Base-by-base conservation (phyloP, 2,888 invertebrate species). In the Machimus atricapillus region DNA sequence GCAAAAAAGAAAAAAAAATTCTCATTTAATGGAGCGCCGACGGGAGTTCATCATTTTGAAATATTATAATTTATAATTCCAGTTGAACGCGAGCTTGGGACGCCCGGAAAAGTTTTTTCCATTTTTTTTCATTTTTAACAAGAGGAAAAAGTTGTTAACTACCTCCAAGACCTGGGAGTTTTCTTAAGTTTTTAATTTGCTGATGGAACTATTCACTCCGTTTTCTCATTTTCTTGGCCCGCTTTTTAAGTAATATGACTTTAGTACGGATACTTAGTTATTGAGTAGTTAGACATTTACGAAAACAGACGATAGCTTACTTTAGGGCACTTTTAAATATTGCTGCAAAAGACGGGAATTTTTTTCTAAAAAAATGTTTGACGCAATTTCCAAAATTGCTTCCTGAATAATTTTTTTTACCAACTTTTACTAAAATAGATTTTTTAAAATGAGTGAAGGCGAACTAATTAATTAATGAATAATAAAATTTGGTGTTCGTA, bases 161-260 rank as follows among this genome's bases (percentile, higher is more conserved):
- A 78, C 78, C 43, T 46, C 40, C 43, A 7, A 37, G 37, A 78
- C 43, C 43, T 43, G 5, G 19, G 37, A 78, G 78, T 78, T 78
- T 78, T 66, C 66, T 66, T 37, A 78, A 78, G 40, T 78, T 78
- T 78, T 78, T 78, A 78, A 78, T 78, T 78, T 78, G 40, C 43
- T 76, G 37, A 76, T 37, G 40, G 40, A 78, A 46, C 78, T 78
- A 43, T 78, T 77, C 8, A 23, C 1, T 0, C 23, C 23, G 8
- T 19, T 16, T 66, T 14, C 23, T 23, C 23, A 66, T 52, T 52
- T 52, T 19, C 66, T 27, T 12, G 27, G 66, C 8, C 23, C 27
- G 27, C 27, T 66, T 66, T 23, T 66, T 66, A 27, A 23, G 66
- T 27, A 27, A 58, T 58, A 58, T 58, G 23, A 12, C 58, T 27